These are phyloP conservation scores for Furcula furcula DNA, from an alignment of 2,888 invertebrate species.

Conservation along the genomic window DNA sequence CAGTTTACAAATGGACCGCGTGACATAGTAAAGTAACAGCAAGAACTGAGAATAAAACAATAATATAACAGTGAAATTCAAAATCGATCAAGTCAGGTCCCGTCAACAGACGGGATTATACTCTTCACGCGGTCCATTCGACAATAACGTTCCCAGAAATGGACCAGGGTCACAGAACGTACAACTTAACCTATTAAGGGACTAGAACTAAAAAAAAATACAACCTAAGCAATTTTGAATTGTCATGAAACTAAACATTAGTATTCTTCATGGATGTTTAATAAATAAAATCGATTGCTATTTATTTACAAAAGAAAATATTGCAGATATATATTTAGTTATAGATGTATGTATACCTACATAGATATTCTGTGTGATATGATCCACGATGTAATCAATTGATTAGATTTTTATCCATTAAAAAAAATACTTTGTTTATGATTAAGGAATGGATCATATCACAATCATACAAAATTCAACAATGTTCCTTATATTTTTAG, in stretches of 20 bases:
- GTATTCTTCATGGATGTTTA: slow-evolving; percentile 30
- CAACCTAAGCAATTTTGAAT: slow-evolving; percentile 62
- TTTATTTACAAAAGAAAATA: slow-evolving; percentile 48
- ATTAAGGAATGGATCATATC: slow-evolving; percentile 22
- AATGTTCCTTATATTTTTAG: slow-evolving; percentile 20
- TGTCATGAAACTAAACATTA: slow-evolving; percentile 63
- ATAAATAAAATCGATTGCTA: slow-evolving; percentile 47
- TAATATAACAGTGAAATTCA: not conserved
- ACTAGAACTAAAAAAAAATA: slow-evolving; percentile 74
- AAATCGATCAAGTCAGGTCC: too few relatives aligned
- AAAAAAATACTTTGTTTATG: slow-evolving; percentile 5
- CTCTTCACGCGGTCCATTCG: slow-evolving; percentile 13
- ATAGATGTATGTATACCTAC: slow-evolving; percentile 19
- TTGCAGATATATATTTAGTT: slow-evolving; percentile 24
- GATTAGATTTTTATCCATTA: slow-evolving; percentile 3
- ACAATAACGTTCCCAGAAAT: slow-evolving; percentile 33
- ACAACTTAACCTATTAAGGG: slow-evolving; percentile 62
- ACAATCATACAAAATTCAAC: slow-evolving; percentile 21
- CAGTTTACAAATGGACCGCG: not conserved
- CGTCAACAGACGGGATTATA: too few relatives aligned
- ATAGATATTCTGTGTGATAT: slow-evolving; percentile 20
- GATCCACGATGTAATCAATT: slow-evolving; percentile 13
- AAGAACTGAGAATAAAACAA: too few relatives aligned
- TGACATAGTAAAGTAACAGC: too few relatives aligned
- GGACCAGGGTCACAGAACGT: slow-evolving; percentile 37